A percentile compares a stretch with the other conserved stretches of the same genome.
Evolutionary conservation across 1,140 invertebrate genomes (phyloP).

Genomic region (Medauroidea extradentata): DNA sequence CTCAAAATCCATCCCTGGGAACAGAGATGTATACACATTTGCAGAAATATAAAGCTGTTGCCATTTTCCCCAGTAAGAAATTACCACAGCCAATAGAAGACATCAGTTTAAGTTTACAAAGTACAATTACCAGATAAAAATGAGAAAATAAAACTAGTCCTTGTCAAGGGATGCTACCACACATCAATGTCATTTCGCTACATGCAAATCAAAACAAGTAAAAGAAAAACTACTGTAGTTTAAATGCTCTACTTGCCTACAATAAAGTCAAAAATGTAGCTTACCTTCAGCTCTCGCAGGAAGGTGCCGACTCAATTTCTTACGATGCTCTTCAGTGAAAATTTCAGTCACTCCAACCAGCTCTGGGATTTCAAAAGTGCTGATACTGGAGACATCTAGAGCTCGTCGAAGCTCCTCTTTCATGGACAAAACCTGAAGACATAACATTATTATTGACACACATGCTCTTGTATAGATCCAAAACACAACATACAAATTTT

Average conservation of each 20-base stretch:
- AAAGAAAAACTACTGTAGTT: not conserved
- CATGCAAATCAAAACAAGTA: not conserved
- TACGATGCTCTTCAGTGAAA: slow-evolving; percentile 81
- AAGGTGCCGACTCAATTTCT: slow-evolving; percentile 76
- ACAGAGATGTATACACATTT: too few species aligned
- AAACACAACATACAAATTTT: too few species aligned
- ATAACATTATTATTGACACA: not conserved
- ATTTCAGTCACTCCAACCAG: slow-evolving; percentile 84
- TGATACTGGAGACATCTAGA: slow-evolving; percentile 68
- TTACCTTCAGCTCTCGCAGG: slow-evolving; percentile 85
- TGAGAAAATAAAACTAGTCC: too few species aligned
- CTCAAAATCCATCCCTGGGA: too few species aligned
- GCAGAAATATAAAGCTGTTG: too few species aligned
- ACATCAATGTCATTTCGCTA: not conserved
- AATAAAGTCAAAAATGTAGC: not conserved
- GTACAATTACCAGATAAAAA: too few species aligned
- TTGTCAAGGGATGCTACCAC: too few species aligned
- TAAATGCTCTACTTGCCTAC: not conserved
- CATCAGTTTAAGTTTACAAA: too few species aligned
- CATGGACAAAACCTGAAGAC: slow-evolving; percentile 77
- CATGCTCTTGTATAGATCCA: not conserved
- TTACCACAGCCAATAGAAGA: too few species aligned
- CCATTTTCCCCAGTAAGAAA: too few species aligned
- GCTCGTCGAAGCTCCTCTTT: slow-evolving; percentile 82
- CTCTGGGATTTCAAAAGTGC: slow-evolving; percentile 82